These are phyloP conservation scores for Sinodicranocentrus sp. DNA, from an alignment of 2,888 invertebrate species.

Conservation along the genomic window DNA sequence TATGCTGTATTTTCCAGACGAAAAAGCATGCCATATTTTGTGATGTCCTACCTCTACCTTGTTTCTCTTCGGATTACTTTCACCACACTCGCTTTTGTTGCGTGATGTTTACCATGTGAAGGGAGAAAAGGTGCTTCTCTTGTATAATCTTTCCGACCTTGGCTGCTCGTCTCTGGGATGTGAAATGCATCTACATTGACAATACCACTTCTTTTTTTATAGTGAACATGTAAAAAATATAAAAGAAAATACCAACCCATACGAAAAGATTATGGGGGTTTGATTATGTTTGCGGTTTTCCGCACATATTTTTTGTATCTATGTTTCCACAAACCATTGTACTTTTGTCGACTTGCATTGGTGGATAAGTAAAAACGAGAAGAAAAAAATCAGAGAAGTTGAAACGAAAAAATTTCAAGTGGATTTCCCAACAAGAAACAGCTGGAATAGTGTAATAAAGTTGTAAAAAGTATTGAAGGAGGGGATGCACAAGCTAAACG, in stretches of 20 bases:
- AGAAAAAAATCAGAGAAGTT: background rate
- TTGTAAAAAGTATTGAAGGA: constrained; percentile 1
- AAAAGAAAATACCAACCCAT: background rate
- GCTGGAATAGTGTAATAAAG: constrained; percentile 58
- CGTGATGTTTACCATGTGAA: constrained; percentile 42
- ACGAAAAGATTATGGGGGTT: background rate
- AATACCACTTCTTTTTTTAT: background rate
- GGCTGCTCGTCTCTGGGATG: background rate
- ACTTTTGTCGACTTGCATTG: background rate
- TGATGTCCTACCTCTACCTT: background rate
- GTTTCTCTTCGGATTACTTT: constrained; percentile 1
- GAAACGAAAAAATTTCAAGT: constrained; percentile 42
- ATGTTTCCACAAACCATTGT: too few species aligned
- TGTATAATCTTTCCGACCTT: background rate
- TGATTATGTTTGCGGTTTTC: constrained; percentile 59
- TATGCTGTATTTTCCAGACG: too few species aligned
- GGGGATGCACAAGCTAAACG: constrained; percentile 12
- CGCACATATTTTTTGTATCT: constrained; percentile 35
- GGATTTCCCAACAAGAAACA: constrained; percentile 56
- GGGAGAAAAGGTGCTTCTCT: background rate
- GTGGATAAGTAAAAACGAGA: constrained; percentile 13
- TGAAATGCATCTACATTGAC: background rate
- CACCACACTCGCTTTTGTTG: constrained; percentile 40
- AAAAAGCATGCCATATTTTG: too few species aligned
- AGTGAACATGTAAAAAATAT: background rate